Base-by-base conservation (phyloP, 2,113 vertebrate genomes). In the Microcebus ravelobensis region DNA sequence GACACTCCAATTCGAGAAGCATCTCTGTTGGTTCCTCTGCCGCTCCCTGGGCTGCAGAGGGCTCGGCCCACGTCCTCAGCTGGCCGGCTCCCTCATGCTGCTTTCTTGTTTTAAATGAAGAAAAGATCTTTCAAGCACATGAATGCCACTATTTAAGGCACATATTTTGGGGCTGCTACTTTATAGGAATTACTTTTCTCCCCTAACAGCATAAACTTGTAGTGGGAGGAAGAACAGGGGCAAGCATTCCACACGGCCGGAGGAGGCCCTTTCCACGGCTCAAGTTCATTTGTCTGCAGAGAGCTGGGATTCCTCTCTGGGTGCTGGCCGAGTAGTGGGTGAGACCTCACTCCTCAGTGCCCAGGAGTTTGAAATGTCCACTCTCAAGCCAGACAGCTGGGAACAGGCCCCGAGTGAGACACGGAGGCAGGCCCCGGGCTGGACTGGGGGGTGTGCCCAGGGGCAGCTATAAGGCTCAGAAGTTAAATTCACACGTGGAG, bases 11-110 rank as follows among this genome's bases (percentile, higher is more conserved):
- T 34, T 52, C 42, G 14, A 93, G 73, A 61, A 5, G 14, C 14
- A 14, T 65, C 71, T 76, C 63, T 12, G 0, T 3, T 14, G 3
- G 18, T 42, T 8, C n/a, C n/a, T 36, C 23, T 2, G 36, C 8
- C 13, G 27, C 14, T 80, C 18, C 52, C 8, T 5, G 48, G 50
- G 17, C 13, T 52, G 2, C 36, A 2, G 84, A 27, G 50, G 68
- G 29, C 15, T n/a, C 20, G 27, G 25, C 20, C 34, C 6, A 0
- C 14, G 31, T 18, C 36, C 14, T 25, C 1, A 8, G 20, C 20
- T 2, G 39, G 18, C 57, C 27, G 0, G 1, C 12, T 85, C 4
- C 3, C 67, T 50, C 23, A 31, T 27, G 50, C n/a, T 57, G 36
- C 11, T 23, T 27, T 34, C 23, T 31, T 25, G 81, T 87, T 12